Base-by-base conservation (phyloP, 2,888 invertebrate species). In the Synergus gifuensis region DNA sequence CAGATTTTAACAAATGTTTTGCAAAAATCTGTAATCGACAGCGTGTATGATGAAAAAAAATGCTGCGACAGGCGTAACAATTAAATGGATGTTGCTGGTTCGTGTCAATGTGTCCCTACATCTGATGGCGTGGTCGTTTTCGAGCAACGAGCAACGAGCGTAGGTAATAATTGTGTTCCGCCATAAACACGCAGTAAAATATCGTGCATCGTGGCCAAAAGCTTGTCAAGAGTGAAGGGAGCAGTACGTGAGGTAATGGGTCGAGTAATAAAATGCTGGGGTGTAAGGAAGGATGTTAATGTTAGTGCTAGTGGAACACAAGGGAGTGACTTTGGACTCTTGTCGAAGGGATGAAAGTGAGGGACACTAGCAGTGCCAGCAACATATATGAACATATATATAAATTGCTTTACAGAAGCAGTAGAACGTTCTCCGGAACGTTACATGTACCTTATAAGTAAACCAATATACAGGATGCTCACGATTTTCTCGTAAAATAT, bases 401-500 rank as follows among this genome's bases (percentile, higher is more conserved):
- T 81, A 79, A 83, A 80, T 66, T 63, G 79, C 78, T 76, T 76
- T 9, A 64, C 36, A 76, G 76, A 77, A 11, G 54, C 79, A 49
- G 28, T 14, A n/a, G 12, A 54, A 58, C 76, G 18, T 5, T 22
- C 44, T 28, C 36, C 16, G 58, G 22, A 63, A 76, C 81, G 66
- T 79, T 79, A 81, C 83, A 83, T 78, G 78, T 81, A 76, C 79
- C 79, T 83, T 83, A 83, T 83, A 85, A 89, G 87, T 86, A 86
- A 87, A 87, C 84, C 86, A 85, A 89, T 90, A 89, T 88, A 87
- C 87, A 89, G 85, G 87, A 85, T 85, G 85, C 87, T 89, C 88
- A 89, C 90, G 90, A 90, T 88, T 84, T 85, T 78, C 84, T 87
- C 88, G 86, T 90, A 90, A 90, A 90, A 89, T 88, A 87, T 88